Evolutionary conservation across 1,140 invertebrate genomes (phyloP).

Genomic region (Pogonus chalceus): DNA sequence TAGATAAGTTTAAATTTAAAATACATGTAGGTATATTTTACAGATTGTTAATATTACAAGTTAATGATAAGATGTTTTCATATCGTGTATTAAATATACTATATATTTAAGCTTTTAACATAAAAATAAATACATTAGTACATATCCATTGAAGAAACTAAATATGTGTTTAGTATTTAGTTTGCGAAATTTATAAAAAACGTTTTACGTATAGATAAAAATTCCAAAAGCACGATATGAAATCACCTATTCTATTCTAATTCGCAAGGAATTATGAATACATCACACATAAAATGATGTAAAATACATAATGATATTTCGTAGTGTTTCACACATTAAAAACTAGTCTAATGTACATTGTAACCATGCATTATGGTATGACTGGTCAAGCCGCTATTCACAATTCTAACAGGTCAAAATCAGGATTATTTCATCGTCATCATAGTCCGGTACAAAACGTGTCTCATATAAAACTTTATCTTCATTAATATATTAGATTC

Average conservation of each 20-base stretch:
- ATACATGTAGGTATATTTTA: background rate
- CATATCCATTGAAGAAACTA: no score
- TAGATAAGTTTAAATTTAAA: background rate
- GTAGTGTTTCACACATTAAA: slow-evolving; percentile 27
- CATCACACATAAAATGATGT: slow-evolving; percentile 6
- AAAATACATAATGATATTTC: background rate
- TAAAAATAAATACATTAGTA: no score
- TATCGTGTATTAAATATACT: no score
- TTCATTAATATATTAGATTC: slow-evolving; percentile 4
- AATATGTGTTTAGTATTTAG: no score
- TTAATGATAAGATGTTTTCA: no score
- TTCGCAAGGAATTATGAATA: background rate
- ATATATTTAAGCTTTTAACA: no score
- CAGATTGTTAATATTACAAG: background rate
- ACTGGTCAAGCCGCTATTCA: slow-evolving; percentile 27
- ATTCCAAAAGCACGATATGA: background rate
- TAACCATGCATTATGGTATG: slow-evolving; percentile 6
- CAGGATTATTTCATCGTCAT: slow-evolving; percentile 14
- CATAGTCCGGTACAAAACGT: slow-evolving; percentile 2
- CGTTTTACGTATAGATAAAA: background rate
- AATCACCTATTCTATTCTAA: background rate
- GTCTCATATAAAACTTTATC: slow-evolving; percentile 6
- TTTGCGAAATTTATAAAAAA: no score
- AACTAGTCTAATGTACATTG: slow-evolving; percentile 20
- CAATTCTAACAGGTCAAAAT: slow-evolving; percentile 28